Base-by-base conservation (phyloP, 2,797 vertebrate species). In the Babyrousa celebensis region DNA sequence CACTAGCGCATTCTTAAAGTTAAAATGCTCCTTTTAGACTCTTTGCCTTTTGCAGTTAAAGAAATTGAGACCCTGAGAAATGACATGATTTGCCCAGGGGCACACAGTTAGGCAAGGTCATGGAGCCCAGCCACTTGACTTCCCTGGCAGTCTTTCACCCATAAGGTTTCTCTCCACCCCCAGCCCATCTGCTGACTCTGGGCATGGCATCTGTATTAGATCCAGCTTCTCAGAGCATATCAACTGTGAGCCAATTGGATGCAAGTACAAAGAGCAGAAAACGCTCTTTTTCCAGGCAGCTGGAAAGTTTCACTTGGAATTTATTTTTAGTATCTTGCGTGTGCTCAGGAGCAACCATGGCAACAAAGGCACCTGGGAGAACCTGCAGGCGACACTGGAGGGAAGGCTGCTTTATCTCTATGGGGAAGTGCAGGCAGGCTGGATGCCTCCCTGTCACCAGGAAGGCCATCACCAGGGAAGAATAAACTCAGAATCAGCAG, bases 311-410 rank as follows among this genome's bases (percentile, higher is more conserved):
- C 93, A 58, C n/a, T 86, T 70, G 60, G 79, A 54, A 14, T 86
- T 94, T 96, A 96, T 97, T 97, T 96, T 97, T 97, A 97, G 93
- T 67, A 91, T 89, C 63, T 11, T 29, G 21, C 78, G 54, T 74
- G 70, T 16, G 8, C 89, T 86, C 27, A 21, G 85, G 56, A 95
- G 52, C 62, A 84, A 12, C 65, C 58, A 60, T 40, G 84, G 94
- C 68, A 86, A 90, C 85, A 52, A 65, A 89, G 83, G 70, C 32
- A 68, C 54, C 79, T 54, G 62, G 63, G 40, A 77, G 48, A 48
- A 77, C 74, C 52, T n/a, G 15, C 43, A 17, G 52, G 88, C 70
- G 71, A 32, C 3, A 63, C 7, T 20, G 17, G 29, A 29, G 63
- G 17, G 54, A 63, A 63, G 48, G 12, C 27, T 25, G 68, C n/a